These are phyloP conservation scores for Pterophyllum scalare DNA, from an alignment of 2,113 vertebrate species.

Conservation along the genomic window DNA sequence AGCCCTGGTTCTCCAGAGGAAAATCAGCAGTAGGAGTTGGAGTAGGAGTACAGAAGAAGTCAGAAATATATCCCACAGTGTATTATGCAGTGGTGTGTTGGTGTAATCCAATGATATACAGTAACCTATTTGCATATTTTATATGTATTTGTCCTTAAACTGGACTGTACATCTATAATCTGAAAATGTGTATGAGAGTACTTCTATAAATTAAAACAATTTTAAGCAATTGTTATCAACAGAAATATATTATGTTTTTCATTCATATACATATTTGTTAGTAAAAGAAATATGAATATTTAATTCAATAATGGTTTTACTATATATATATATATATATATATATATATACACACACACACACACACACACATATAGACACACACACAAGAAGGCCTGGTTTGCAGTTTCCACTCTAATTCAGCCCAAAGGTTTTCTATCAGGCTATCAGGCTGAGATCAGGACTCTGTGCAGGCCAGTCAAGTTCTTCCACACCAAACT, in stretches of 20 bases:
- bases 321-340: no score
- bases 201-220: background rate
- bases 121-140: conserved; percentile 46
- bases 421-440: no score
- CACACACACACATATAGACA: no score
- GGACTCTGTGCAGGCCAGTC: no score
- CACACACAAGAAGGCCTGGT: no score
- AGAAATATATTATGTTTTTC: no score
- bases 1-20: conserved; percentile 43
- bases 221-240: background rate
- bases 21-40: conserved; percentile 59
- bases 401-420: no score
- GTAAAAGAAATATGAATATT: background rate
- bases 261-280: no score
- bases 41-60: conserved; percentile 57
- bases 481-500: no score
- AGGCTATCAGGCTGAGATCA: no score
- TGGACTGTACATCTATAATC: conserved; percentile 10
- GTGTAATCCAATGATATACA: conserved; percentile 61
- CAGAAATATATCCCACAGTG: conserved; percentile 58
- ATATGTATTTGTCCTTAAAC: conserved; percentile 15
- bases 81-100: conserved; percentile 55
- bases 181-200: background rate
- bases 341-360: no score
- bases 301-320: no score